Evolutionary conservation across 2,113 vertebrate genomes (phyloP).

Genomic region (Saguinus midas): DNA sequence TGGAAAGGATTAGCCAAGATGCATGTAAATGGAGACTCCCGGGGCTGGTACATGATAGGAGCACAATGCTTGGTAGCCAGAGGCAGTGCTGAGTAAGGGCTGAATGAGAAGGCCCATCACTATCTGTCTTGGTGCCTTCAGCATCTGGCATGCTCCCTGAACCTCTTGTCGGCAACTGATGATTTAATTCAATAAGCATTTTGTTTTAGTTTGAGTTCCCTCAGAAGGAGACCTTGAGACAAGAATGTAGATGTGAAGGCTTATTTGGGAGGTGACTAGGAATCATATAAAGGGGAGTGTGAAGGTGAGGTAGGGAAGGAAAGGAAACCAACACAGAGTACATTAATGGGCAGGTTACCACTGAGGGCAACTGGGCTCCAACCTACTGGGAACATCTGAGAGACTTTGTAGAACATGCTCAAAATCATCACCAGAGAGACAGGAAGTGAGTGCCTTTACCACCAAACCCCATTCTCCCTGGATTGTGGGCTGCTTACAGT

Average conservation of each 20-base stretch:
- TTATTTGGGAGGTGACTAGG: neutral
- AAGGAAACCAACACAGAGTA: neutral
- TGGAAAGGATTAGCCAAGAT: neutral
- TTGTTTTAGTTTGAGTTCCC: neutral
- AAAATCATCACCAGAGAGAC: neutral
- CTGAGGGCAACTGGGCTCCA: neutral
- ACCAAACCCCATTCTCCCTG: neutral
- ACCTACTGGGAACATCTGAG: neutral
- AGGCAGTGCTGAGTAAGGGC: neutral
- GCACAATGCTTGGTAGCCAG: neutral
- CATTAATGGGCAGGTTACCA: neutral
- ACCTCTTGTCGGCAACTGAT: neutral
- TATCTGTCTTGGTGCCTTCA: neutral
- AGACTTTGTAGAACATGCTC: neutral
- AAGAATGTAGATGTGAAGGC: neutral
- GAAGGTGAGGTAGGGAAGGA: neutral
- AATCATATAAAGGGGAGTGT: neutral
- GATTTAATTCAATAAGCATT: neutral
- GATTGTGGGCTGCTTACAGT: neutral
- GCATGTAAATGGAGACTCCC: neutral
- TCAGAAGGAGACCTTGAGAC: neutral
- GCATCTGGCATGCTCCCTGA: neutral
- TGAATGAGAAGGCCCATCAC: neutral
- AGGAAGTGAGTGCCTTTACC: neutral
- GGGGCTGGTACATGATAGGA: neutral